A percentile compares a stretch with the other conserved stretches of the same genome.
Conservation (phyloP, 1,140 invertebrate species). For the Adoxophyes honmai region DNA sequence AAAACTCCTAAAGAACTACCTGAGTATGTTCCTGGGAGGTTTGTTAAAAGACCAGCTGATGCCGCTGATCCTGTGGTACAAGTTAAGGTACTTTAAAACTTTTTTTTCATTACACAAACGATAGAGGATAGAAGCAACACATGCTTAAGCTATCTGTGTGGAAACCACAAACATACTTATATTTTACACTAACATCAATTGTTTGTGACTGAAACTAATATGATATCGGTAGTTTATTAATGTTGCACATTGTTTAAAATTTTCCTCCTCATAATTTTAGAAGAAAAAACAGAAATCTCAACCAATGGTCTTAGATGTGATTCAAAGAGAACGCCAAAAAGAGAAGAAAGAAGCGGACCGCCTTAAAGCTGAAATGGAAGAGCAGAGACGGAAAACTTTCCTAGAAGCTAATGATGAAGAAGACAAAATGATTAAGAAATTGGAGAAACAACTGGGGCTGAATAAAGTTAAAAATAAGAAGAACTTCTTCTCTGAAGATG, state of each 20-base stretch:
- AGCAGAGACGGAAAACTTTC: constrained; percentile 80
- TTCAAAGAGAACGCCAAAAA: constrained; percentile 48
- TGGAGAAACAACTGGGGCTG: constrained; percentile 91
- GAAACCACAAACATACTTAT: too few species aligned
- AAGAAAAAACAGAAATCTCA: constrained; percentile 40
- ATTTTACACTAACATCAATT: too few species aligned
- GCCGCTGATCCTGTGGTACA: constrained; percentile 17
- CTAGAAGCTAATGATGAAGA: constrained; percentile 86
- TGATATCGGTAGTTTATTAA: too few species aligned
- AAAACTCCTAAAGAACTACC: constrained; percentile 30
- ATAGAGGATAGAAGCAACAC: too few species aligned
- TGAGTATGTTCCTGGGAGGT: constrained; percentile 38
- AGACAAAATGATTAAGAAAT: constrained; percentile 86
- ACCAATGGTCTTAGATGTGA: constrained; percentile 39
- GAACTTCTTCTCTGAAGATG: constrained; percentile 88
- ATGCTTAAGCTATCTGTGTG: too few species aligned
- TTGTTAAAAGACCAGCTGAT: constrained; percentile 54
- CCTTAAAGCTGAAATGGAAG: constrained; percentile 55
- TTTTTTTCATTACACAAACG: too few species aligned
- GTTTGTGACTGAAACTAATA: too few species aligned
- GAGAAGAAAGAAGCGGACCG: constrained; percentile 47
- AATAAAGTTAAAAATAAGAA: constrained; percentile 88
- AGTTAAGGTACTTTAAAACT: constrained; percentile 36
- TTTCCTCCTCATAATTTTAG: too few species aligned
- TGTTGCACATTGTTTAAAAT: too few species aligned